Conservation (phyloP, 2,888 invertebrate genomes). For the Aphidoletes aphidimyza region DNA sequence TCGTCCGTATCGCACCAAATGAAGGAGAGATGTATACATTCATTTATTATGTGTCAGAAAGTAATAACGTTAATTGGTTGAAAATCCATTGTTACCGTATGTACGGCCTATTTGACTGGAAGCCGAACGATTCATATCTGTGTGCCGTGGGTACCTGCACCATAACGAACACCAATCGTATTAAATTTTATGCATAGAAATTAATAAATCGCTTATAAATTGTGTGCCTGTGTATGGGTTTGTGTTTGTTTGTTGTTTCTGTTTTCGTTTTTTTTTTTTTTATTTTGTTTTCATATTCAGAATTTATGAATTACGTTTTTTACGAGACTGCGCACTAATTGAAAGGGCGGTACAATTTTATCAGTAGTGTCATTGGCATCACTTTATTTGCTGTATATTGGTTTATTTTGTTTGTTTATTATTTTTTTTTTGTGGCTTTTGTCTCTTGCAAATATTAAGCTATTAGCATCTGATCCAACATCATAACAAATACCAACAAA, state of each 20-base stretch:
- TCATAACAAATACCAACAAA: background rate
- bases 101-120: conserved; percentile 32
- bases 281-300: conserved; percentile 5
- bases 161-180: conserved; percentile 17
- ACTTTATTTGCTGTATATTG: background rate
- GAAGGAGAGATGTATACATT: conserved; percentile 10
- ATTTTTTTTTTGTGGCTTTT: conserved; percentile 2
- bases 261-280: too few species aligned
- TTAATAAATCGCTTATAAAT: conserved; percentile 3
- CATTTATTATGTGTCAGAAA: background rate
- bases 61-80: conserved; percentile 21
- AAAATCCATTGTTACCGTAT: conserved; percentile 8
- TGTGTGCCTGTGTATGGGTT: conserved; percentile 16
- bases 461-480: background rate
- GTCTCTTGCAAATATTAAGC: conserved; percentile 40
- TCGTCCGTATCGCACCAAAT: too few species aligned
- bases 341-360: background rate
- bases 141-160: too few species aligned
- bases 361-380: conserved; percentile 37
- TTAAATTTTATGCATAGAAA: conserved; percentile 45
- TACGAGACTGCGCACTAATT: conserved; percentile 49
- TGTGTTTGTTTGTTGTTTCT: too few species aligned
- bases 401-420: conserved; percentile 32
- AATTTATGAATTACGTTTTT: conserved; percentile 45
- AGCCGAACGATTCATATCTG: too few species aligned